Percentiles rank a stretch among this genome's conserved stretches.
Conservation (phyloP, 2,113 vertebrate genomes). For the Casuarius casuarius region DNA sequence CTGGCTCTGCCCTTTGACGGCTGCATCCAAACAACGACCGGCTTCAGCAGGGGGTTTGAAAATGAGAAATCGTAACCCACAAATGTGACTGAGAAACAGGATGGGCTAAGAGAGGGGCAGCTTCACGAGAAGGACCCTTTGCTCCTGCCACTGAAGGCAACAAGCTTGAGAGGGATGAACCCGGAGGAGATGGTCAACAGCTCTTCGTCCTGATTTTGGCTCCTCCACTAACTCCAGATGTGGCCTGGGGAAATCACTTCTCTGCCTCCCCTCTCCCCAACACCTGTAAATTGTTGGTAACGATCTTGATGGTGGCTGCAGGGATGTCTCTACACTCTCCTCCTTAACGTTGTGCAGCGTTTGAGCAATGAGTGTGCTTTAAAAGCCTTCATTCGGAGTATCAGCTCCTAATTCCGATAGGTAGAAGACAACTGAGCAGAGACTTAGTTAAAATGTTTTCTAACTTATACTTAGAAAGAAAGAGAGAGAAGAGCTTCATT, state of each 20-base stretch:
- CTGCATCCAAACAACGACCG: neutral
- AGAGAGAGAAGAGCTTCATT: constrained; percentile 30
- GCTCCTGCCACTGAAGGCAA: neutral
- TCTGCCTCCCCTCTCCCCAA: neutral
- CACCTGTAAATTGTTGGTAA: neutral
- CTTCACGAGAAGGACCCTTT: neutral
- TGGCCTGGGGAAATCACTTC: neutral
- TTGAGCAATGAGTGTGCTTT: neutral
- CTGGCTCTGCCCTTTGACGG: neutral
- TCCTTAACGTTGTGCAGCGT: neutral
- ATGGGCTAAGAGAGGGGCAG: neutral
- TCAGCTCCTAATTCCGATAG: neutral
- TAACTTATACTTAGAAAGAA: constrained; percentile 24
- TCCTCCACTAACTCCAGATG: neutral
- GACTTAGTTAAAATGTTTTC: neutral
- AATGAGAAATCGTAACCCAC: neutral
- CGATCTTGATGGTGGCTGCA: neutral
- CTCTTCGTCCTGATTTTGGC: neutral
- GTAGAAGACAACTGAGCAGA: constrained; percentile 7
- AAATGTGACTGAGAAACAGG: neutral
- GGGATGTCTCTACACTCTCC: neutral
- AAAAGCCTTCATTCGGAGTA: neutral
- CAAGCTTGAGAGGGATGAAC: neutral
- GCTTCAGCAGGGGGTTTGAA: neutral
- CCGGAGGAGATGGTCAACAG: neutral